Evolutionary conservation across 2,888 invertebrate genomes (phyloP).

Genomic region (Ephialtes manifestator): DNA sequence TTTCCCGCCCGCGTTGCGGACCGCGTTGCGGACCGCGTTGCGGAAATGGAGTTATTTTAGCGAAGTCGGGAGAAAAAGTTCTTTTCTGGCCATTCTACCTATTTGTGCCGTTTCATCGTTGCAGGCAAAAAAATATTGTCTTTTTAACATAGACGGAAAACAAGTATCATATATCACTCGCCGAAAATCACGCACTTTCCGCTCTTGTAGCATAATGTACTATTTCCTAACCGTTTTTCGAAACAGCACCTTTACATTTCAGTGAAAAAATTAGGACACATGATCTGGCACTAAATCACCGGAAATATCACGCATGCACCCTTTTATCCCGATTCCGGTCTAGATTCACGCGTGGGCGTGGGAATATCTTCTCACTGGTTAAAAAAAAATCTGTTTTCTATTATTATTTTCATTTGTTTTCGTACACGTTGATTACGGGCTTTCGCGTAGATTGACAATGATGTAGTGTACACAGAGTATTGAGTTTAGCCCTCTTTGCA

Average conservation of each 20-base stretch:
- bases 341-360: constrained; percentile 48
- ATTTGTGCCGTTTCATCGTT: too few species aligned
- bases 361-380: constrained; percentile 27
- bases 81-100: too few species aligned
- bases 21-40: too few species aligned
- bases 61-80: too few species aligned
- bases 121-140: too few species aligned
- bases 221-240: neutral
- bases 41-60: too few species aligned
- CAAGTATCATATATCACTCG: too few species aligned
- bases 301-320: constrained; percentile 53
- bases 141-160: too few species aligned
- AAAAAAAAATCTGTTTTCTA: constrained; percentile 24
- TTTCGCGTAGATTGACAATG: constrained; percentile 15
- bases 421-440: constrained; percentile 57
- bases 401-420: constrained; percentile 50
- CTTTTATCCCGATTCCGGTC: constrained; percentile 53
- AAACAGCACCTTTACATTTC: neutral
- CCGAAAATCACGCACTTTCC: too few species aligned
- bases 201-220: too few species aligned
- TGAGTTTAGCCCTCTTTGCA: constrained; percentile 43
- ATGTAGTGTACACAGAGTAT: constrained; percentile 35
- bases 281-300: constrained; percentile 24
- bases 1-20: too few species aligned
- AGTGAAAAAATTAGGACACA: neutral